Conservation (phyloP, 1,140 invertebrate genomes). For the Listronotus oregonensis region DNA sequence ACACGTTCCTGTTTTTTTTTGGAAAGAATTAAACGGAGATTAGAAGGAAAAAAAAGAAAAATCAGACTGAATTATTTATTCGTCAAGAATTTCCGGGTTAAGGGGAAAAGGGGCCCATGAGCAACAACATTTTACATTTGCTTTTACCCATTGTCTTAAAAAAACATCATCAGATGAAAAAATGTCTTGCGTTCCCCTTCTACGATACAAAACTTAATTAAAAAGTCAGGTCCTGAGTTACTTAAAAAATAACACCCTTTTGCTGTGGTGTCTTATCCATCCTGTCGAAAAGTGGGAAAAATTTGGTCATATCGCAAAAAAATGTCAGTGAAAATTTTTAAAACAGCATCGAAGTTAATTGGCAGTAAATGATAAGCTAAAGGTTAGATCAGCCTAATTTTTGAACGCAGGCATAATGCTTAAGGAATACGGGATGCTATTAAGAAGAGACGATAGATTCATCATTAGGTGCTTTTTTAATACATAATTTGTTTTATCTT, state of each 20-base stretch:
- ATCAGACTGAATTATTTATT: constrained; percentile 76
- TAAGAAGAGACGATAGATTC: constrained; percentile 62
- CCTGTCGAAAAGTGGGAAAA: constrained; percentile 67
- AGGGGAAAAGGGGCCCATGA: constrained; percentile 65
- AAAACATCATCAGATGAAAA: constrained; percentile 65
- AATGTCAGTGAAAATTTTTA: constrained; percentile 53
- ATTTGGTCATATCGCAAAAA: constrained; percentile 62
- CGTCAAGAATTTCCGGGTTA: constrained; percentile 74
- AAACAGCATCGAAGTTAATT: constrained; percentile 60
- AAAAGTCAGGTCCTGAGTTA: constrained; percentile 70
- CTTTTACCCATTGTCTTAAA: constrained; percentile 76
- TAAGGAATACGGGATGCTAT: constrained; percentile 67
- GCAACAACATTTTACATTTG: constrained; percentile 70
- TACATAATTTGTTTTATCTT: constrained; percentile 83
- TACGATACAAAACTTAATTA: constrained; percentile 75
- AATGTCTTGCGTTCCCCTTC: constrained; percentile 67
- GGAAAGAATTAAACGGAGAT: constrained; percentile 69
- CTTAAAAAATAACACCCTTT: constrained; percentile 70
- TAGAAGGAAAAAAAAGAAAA: constrained; percentile 64
- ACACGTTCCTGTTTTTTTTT: constrained; percentile 74
- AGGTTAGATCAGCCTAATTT: constrained; percentile 92
- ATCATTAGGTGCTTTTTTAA: constrained; percentile 72
- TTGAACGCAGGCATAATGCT: constrained; percentile 75
- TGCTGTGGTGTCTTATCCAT: constrained; percentile 62
- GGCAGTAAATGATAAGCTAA: constrained; percentile 76